Base-by-base conservation (phyloP, 2,797 vertebrate genomes). In the Micropoecilia bifurca region DNA sequence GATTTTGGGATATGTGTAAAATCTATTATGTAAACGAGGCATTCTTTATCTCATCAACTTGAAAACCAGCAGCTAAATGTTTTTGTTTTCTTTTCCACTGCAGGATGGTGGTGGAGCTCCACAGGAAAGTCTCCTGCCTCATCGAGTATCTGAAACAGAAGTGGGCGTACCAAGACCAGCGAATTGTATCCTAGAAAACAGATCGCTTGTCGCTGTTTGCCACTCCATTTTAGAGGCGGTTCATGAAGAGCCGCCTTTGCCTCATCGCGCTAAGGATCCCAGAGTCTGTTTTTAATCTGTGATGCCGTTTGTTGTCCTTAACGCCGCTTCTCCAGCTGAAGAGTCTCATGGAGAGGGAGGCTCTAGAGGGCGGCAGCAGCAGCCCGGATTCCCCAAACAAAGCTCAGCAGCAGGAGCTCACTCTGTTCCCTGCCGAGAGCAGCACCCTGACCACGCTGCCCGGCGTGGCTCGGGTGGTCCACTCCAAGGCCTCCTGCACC, bases 141-240 rank as follows among this genome's bases (percentile, higher is more conserved):
- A 99, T 99, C 13, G 98, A 99, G 77, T 99, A 99, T 89, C 92
- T 99, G 89, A 99, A 98, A 87, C 98, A 99, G 93, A 99, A 99
- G 90, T 99, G 99, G 99, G 96, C 97, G 0, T 95, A 98, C 78
- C 97, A 99, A 6, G 98, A 99, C 94, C 97, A 97, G 83, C 95
- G 97, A 43, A 96, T 99, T 80, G 99, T 99, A 99, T 99, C 98
- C 96, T 98, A 96, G 80, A 85, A 76, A 57, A 74, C 25, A 16
- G 61, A 28, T 28, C 4, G 20, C 2, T 2, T 53, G 28, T 53
- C 47, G 14, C 2, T 10, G 22, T 39, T 74, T 57, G 33, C 3
- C 3, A 1, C 46, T 20, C 43, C 6, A 41, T 36, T 36, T 72
- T 39, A 13, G 5, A 46, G 13, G 28, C 39, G 4, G 30, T 61